Base-by-base conservation (phyloP, 2,888 invertebrate genomes). In the Oscheius sp. region DNA sequence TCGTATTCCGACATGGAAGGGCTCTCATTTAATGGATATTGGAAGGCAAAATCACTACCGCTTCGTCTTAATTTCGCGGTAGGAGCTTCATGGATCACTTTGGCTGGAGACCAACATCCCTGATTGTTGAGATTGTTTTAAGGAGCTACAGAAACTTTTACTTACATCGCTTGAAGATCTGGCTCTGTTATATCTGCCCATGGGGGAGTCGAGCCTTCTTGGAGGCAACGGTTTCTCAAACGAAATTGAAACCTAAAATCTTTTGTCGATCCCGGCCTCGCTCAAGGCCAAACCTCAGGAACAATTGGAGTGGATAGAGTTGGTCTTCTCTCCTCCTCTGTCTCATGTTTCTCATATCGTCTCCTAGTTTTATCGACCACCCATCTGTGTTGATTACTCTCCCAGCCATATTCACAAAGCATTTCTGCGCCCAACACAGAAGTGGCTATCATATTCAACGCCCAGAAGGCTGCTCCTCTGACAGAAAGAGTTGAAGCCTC, bases 401-500 rank as follows among this genome's bases (percentile, higher is more conserved):
- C 83, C 83, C 83, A 83, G 37, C 81, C 82, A 50, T 77, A 74
- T 15, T 71, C 65, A 3, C 78, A 78, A n/a, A 82, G 53, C 50
- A 70, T 45, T 31, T 70, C 68, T 0, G 80, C 78, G 17, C 73
- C 79, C 45, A 70, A 74, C 8, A 70, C 64, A 12, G 74, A 75
- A 17, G 73, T 69, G 2, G 75, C 78, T 3, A 84, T 71, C 15
- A 84, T 74, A 46, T 78, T 78, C 17, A 84, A 70, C 3, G 86
- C 82, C 73, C 79, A 83, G 76, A 85, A 81, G 25, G 85, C 86
- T 31, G 76, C 70, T 50, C 86, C 86, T 5, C 84, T 72, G 12
- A 86, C 74, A 20, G 77, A 76, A 27, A 86, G 71, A 52, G 80
- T 76, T 27, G 70, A 66, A 29, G 80, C 77, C 48, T 75, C 76